Percentiles rank a stretch among this genome's conserved stretches.
Conservation (phyloP, 2,113 vertebrate genomes). For the Tyrannus savana region DNA sequence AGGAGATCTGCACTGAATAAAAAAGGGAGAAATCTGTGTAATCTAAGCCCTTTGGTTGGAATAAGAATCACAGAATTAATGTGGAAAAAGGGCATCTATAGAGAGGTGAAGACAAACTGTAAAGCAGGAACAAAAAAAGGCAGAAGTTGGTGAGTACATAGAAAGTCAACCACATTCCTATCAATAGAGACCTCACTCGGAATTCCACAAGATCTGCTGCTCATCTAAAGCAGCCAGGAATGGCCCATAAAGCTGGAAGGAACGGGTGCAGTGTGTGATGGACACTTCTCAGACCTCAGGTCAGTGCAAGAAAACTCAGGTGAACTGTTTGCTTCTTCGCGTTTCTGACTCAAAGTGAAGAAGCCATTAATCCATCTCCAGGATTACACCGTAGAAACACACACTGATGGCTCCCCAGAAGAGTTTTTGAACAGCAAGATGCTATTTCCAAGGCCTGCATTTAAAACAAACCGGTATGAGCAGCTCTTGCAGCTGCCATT, state of each 20-base stretch:
- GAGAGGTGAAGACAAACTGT: not conserved
- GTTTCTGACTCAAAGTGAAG: not conserved
- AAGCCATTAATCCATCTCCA: not conserved
- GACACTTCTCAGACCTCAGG: not conserved
- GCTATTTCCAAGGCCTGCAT: not conserved
- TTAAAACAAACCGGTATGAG: not conserved
- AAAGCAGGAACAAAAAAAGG: not conserved
- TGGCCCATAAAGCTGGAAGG: not conserved
- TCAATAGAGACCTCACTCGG: not conserved
- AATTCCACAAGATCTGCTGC: not conserved
- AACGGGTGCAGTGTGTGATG: not conserved
- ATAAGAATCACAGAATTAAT: not conserved
- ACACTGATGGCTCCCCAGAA: not conserved
- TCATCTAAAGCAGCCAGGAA: not conserved
- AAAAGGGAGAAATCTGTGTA: not conserved
- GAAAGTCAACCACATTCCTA: not conserved
- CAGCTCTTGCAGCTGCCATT: not conserved
- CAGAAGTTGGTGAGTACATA: not conserved
- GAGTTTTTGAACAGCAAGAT: not conserved
- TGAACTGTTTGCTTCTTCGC: not conserved
- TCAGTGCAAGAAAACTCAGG: not conserved
- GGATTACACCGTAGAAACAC: not conserved
- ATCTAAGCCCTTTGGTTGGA: not conserved
- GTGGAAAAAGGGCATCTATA: not conserved
- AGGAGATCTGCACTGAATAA: not conserved